Base-by-base conservation (phyloP, 1,140 invertebrate genomes). In the Tyrophagus putrescentiae region DNA sequence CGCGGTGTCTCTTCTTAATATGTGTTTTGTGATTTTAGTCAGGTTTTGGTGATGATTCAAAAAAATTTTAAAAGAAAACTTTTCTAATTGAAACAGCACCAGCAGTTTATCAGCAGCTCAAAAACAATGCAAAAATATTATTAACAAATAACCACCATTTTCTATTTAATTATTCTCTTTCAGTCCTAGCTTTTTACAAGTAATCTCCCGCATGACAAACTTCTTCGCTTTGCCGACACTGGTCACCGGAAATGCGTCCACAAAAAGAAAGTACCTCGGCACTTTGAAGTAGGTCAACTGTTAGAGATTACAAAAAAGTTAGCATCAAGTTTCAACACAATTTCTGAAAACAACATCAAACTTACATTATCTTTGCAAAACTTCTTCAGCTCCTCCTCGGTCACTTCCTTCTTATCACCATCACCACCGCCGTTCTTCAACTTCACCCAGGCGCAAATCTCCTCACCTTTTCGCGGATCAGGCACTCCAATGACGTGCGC, bases 251-350 rank as follows among this genome's bases (percentile, higher is more conserved):
- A 84, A 90, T 29, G 79, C 70, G 0, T 82, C 72, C 0, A 85
- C 74, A 66, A 84, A 79, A 29, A 78, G 66, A 5, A 93, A 70
- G 67, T 86, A 82, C 23, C 77, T 76, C 0, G 89, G 89, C 57
- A 91, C 80, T 73, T 93, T 93, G 67, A 81, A 92, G 65, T 80
- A 75, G 0, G 87, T 78, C 48, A 93, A 76, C 76, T 82, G 71
- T 57, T 73, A 72, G 25, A 56, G 93, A 70, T 97, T 97, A 18
- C n/a, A n/a, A n/a, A n/a, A n/a, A n/a, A n/a, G n/a, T n/a, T n/a
- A n/a, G n/a, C n/a, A n/a, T n/a, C n/a, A n/a, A n/a, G n/a, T n/a
- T n/a, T n/a, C n/a, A n/a, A n/a, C n/a, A n/a, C n/a, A n/a, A n/a
- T n/a, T n/a, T n/a, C n/a, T n/a, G n/a, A 21, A 56, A 39, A 21